phyloP scores from a whole-genome alignment of 2,888 invertebrate genomes.

The Spodoptera exigua region DNA sequence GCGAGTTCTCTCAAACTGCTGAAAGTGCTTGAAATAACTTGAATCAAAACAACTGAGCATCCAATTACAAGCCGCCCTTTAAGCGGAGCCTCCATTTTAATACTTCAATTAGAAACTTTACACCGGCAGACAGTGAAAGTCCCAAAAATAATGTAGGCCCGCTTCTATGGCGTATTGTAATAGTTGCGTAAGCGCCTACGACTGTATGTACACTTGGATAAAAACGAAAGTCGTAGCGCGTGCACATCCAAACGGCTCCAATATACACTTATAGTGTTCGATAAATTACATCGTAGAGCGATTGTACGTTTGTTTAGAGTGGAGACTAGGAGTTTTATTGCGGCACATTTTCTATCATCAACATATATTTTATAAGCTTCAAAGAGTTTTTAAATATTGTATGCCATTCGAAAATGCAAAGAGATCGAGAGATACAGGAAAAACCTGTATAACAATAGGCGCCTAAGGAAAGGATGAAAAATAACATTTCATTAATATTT shows the following conservation, averaged over 20 bases:
- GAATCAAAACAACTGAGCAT: conserved; percentile 20
- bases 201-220: conserved; percentile 33
- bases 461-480: neutral
- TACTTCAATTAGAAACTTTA: conserved; percentile 47
- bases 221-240: conserved; percentile 58
- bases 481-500: neutral
- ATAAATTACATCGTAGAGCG: conserved; percentile 35
- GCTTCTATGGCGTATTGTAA: conserved; percentile 49
- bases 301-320: conserved; percentile 17
- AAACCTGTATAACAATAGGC: conserved; percentile 1
- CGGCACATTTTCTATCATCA: conserved; percentile 3
- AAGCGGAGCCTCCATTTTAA: conserved; percentile 25
- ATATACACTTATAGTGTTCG: conserved; percentile 46
- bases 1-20: conserved; percentile 10
- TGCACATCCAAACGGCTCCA: conserved; percentile 57
- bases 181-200: conserved; percentile 40
- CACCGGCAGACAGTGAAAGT: conserved; percentile 49
- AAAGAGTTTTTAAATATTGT: conserved; percentile 5
- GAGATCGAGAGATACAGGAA: neutral
- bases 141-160: conserved; percentile 47
- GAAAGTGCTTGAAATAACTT: conserved; percentile 29
- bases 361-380: conserved; percentile 5
- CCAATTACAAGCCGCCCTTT: conserved; percentile 30
- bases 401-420: neutral
- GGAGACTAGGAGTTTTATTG: conserved; percentile 11